Percentiles rank a stretch among this genome's conserved stretches.
phyloP scores from a whole-genome alignment of 2,113 vertebrate species.

The Brachyistius frenatus region DNA sequence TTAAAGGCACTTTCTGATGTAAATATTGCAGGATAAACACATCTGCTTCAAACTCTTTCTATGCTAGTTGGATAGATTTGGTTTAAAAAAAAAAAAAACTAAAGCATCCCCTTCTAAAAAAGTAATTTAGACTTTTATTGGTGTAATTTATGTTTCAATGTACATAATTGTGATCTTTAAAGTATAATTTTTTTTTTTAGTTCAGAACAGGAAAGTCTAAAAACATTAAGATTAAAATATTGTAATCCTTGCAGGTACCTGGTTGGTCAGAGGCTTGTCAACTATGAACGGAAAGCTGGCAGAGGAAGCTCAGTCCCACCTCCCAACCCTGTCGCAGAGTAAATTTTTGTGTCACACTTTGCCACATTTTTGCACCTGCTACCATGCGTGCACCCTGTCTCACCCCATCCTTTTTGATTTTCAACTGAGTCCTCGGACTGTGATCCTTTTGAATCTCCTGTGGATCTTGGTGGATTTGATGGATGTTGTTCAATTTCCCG shows the following conservation, averaged over 20 bases:
- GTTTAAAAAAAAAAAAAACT: too few relatives aligned
- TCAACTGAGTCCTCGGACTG: conserved; percentile 35
- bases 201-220: neutral
- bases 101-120: too few relatives aligned
- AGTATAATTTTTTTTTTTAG: too few relatives aligned
- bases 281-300: conserved; percentile 95
- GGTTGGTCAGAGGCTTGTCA: conserved; percentile 97
- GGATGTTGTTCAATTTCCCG: conserved; percentile 59
- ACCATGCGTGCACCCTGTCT: conserved; percentile 5
- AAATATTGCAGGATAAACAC: too few relatives aligned
- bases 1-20: too few relatives aligned
- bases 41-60: too few relatives aligned
- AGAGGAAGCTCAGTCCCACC: conserved; percentile 87
- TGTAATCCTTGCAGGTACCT: conserved; percentile 88
- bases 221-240: neutral
- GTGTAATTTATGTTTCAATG: too few relatives aligned
- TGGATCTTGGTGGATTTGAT: conserved; percentile 64
- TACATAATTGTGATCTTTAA: too few relatives aligned
- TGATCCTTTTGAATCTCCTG: conserved; percentile 54
- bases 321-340: conserved; percentile 90
- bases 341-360: conserved; percentile 60
- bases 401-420: conserved; percentile 66
- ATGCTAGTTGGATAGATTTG: too few relatives aligned
- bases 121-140: too few relatives aligned
- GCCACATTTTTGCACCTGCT: conserved; percentile 49